Evolutionary conservation across 2,888 invertebrate species (phyloP).

Genomic region (Invenusta paracnida): DNA sequence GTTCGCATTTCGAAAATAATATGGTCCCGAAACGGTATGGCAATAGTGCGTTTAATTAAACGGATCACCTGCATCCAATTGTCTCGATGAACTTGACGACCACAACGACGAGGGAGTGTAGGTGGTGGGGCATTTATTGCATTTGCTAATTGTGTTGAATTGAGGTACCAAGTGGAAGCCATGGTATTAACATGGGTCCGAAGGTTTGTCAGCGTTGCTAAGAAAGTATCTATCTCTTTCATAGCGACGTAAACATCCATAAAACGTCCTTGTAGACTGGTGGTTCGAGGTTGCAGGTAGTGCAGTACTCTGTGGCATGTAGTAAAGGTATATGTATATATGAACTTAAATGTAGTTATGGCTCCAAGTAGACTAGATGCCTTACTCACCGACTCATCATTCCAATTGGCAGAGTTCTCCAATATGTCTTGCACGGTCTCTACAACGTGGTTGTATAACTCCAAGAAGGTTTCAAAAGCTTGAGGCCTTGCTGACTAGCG

Average conservation of each 20-base stretch:
- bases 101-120: neutral
- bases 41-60: neutral
- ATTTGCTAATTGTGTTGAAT: neutral
- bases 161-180: neutral
- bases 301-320: neutral
- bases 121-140: neutral
- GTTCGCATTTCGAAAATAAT: neutral
- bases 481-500: neutral
- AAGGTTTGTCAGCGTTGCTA: neutral
- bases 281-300: neutral
- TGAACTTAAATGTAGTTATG: neutral
- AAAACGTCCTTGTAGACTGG: neutral
- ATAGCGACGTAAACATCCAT: constrained; percentile 7
- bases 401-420: neutral
- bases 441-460: neutral
- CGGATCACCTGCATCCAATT: neutral
- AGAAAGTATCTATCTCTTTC: neutral
- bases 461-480: neutral
- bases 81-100: neutral
- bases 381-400: neutral
- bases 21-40: constrained; percentile 3
- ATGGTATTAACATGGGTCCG: neutral
- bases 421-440: neutral
- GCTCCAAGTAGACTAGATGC: neutral
- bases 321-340: neutral